Conservation (phyloP, 2,888 invertebrate genomes). For the Dioctria rufipes region DNA sequence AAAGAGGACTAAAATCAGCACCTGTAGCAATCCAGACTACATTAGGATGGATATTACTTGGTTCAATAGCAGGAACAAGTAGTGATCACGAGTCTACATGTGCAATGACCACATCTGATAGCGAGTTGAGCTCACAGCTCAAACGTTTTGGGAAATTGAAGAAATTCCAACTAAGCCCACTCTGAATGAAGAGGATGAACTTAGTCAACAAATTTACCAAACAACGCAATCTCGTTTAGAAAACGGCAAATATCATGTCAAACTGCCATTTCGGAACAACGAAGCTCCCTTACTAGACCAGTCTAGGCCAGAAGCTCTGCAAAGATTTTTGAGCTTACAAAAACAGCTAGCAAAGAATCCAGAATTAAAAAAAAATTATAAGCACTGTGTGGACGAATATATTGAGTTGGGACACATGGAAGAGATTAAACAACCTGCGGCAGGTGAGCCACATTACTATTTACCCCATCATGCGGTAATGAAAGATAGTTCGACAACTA, state of each 20-base stretch:
- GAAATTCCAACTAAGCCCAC: no score
- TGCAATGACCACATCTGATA: no score
- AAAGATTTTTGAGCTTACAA: neutral
- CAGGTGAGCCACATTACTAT: neutral
- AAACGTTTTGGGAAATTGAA: no score
- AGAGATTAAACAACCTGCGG: no score
- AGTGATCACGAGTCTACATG: no score
- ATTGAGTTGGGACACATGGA: slow-evolving; percentile 4
- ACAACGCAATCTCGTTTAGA: neutral
- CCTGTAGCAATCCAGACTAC: no score
- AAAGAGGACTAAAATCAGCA: no score
- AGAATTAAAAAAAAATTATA: neutral
- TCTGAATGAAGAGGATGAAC: neutral
- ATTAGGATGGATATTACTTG: no score
- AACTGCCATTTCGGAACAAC: neutral
- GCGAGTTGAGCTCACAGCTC: no score
- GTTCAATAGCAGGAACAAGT: no score
- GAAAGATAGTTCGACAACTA: neutral
- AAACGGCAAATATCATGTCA: neutral
- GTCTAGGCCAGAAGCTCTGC: neutral
- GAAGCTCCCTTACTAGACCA: neutral
- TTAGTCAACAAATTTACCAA: neutral
- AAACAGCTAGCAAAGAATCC: neutral
- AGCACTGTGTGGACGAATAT: neutral
- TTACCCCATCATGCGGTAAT: neutral